Evolutionary conservation across 1,140 invertebrate genomes (phyloP).

Genomic region (Trialeurodes vaporariorum): DNA sequence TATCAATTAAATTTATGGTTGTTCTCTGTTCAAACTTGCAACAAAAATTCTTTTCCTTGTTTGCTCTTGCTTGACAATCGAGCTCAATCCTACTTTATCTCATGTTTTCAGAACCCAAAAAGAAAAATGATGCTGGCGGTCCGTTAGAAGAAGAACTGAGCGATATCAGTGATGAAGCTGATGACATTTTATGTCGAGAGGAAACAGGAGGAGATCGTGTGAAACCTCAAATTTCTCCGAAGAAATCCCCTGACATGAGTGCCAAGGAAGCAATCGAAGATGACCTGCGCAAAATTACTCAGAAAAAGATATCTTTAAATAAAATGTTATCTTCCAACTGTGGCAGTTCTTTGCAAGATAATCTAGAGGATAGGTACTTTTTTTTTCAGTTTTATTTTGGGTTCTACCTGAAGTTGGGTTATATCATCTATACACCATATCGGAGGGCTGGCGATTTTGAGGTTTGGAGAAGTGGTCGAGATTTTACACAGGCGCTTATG

Average conservation of each 20-base stretch:
- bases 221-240: not conserved
- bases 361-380: not conserved
- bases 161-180: slow-evolving; percentile 75
- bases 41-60: no score
- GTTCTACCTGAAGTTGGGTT: no score
- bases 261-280: not conserved
- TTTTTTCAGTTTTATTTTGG: no score
- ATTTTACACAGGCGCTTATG: no score
- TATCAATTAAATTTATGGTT: no score
- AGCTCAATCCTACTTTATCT: no score
- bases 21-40: no score
- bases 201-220: slow-evolving; percentile 40
- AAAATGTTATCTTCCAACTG: not conserved
- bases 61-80: no score
- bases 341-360: not conserved
- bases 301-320: not conserved
- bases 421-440: no score
- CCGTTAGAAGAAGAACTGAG: slow-evolving; percentile 54
- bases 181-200: slow-evolving; percentile 68
- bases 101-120: not conserved
- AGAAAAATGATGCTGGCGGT: not conserved
- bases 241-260: not conserved
- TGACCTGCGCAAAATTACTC: not conserved
- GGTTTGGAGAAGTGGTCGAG: no score
- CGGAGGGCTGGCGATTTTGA: no score